These are phyloP conservation scores for Mactromeris polynyma DNA, from an alignment of 2,888 invertebrate genomes.

Conservation along the genomic window DNA sequence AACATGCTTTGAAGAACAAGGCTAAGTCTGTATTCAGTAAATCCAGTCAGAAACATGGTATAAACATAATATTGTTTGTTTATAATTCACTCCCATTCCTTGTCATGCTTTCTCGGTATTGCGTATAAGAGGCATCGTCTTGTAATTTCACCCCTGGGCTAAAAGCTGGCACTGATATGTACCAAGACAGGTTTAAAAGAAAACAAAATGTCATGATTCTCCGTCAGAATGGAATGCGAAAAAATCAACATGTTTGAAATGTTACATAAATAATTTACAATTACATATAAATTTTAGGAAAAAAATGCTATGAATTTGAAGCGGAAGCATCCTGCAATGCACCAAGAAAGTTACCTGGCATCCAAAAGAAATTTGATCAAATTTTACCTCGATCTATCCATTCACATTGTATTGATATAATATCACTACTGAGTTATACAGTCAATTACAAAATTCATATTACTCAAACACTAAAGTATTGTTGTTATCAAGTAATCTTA, in stretches of 20 bases:
- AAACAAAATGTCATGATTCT: background rate
- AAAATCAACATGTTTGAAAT: constrained; percentile 1
- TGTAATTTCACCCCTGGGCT: background rate
- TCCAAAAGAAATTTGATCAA: background rate
- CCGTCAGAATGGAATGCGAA: background rate
- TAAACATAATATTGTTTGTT: constrained; percentile 40
- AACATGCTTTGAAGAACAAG: constrained; percentile 24
- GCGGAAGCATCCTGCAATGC: background rate
- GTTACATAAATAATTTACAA: constrained; percentile 11
- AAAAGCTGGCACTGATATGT: background rate
- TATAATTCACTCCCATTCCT: constrained; percentile 35
- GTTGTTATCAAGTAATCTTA: constrained; percentile 1
- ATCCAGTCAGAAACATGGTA: constrained; percentile 7
- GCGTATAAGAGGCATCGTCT: background rate
- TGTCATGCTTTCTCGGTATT: constrained; percentile 17
- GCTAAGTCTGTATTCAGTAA: constrained; percentile 3
- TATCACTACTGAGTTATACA: background rate
- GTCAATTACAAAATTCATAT: background rate
- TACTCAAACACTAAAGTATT: background rate
- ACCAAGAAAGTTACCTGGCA: background rate
- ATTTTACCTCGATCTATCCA: background rate
- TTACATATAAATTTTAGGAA: background rate
- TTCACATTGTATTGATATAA: background rate
- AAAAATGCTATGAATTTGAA: background rate
- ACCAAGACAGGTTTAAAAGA: background rate